These are phyloP conservation scores for Eugnorisma glareosa DNA, from an alignment of 2,888 invertebrate species.

Conservation along the genomic window DNA sequence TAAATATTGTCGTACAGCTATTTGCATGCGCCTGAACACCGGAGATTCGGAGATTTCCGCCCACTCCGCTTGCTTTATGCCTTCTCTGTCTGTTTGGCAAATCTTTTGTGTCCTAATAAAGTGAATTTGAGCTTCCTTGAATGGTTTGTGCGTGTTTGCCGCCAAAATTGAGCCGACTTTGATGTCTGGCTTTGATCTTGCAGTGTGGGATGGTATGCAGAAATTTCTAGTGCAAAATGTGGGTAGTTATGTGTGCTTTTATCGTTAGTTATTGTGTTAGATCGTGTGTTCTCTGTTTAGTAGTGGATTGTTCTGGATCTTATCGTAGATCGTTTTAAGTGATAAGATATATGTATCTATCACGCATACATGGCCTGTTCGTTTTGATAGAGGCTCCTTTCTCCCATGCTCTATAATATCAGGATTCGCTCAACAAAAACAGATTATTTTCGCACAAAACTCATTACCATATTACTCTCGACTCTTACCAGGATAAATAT, in stretches of 20 bases:
- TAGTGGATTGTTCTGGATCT: not conserved
- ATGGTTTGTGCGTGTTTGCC: conserved; percentile 24
- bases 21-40: conserved; percentile 65
- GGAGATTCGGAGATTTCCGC: conserved; percentile 69
- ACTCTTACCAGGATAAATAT: conserved; percentile 3
- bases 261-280: not conserved
- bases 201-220: conserved; percentile 37
- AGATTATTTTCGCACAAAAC: conserved; percentile 5
- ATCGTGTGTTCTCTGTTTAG: not conserved
- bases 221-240: conserved; percentile 11
- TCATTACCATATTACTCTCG: not conserved
- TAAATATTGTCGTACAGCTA: conserved; percentile 62
- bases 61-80: conserved; percentile 63
- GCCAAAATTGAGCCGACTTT: conserved; percentile 49
- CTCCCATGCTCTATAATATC: not conserved
- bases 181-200: conserved; percentile 53
- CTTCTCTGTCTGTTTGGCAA: conserved; percentile 53
- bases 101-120: conserved; percentile 60
- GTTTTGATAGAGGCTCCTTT: not conserved
- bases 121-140: conserved; percentile 40
- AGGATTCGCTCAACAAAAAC: not conserved
- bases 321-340: not conserved
- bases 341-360: not conserved
- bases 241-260: conserved; percentile 19
- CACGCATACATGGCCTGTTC: not conserved